Conservation (phyloP, 2,888 invertebrate species). For the Labia minor region DNA sequence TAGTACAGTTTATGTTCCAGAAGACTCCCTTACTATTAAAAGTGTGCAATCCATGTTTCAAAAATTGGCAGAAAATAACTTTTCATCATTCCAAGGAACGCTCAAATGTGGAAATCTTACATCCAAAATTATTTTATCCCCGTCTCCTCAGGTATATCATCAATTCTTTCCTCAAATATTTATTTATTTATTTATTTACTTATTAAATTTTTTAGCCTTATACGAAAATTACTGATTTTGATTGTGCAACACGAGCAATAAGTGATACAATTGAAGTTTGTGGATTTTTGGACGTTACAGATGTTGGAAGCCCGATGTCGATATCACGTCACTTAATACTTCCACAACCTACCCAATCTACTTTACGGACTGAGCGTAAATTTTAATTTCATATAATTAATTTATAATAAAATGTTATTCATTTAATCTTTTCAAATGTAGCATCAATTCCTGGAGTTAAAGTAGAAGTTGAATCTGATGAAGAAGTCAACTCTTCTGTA, state of each 20-base stretch:
- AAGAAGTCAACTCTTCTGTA: constrained; percentile 37
- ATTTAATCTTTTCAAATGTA: constrained; percentile 37
- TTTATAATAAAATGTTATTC: no score
- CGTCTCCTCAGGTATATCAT: constrained; percentile 52
- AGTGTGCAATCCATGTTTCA: constrained; percentile 47
- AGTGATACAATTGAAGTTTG: constrained; percentile 68
- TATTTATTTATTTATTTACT: constrained; percentile 16
- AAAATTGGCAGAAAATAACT: constrained; percentile 60
- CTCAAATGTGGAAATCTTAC: constrained; percentile 65
- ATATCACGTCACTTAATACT: constrained; percentile 81
- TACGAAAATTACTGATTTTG: constrained; percentile 53
- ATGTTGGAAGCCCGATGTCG: constrained; percentile 84
- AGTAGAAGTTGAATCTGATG: constrained; percentile 39
- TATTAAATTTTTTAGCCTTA: constrained; percentile 38
- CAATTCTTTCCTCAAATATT: constrained; percentile 15
- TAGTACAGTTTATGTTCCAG: constrained; percentile 49
- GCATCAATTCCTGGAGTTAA: constrained; percentile 18
- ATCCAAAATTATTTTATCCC: constrained; percentile 60
- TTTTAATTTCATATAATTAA: not conserved
- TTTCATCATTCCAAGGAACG: constrained; percentile 57
- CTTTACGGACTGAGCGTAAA: not conserved
- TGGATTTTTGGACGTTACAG: constrained; percentile 78
- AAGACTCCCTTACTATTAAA: constrained; percentile 40
- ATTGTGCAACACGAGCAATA: constrained; percentile 48
- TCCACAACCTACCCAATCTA: constrained; percentile 40